Evolutionary conservation across 2,888 invertebrate species (phyloP).

Genomic region (Lasioglossum calceatum): DNA sequence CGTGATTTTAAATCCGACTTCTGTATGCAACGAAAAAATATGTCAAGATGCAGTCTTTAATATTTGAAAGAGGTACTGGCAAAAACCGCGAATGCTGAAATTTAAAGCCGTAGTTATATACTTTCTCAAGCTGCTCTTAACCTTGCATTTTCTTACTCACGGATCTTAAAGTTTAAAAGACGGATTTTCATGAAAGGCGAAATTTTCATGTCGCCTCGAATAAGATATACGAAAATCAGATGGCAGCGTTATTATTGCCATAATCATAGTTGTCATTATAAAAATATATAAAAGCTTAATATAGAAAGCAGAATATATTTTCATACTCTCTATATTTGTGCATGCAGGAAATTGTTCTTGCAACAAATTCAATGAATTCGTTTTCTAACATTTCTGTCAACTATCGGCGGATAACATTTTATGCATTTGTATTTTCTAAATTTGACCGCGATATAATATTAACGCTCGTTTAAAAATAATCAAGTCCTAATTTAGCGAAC

Average conservation of each 20-base stretch:
- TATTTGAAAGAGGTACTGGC: not conserved
- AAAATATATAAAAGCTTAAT: not conserved
- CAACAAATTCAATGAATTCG: not conserved
- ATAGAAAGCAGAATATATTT: not conserved
- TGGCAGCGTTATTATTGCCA: not conserved
- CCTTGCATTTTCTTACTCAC: not conserved
- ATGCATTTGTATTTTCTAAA: not conserved
- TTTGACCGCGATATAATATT: not conserved
- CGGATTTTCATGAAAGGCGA: too few relatives aligned
- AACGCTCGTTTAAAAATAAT: not conserved
- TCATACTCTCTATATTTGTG: not conserved
- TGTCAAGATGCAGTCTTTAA: not conserved
- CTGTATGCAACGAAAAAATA: constrained; percentile 5
- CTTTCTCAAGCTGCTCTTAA: not conserved
- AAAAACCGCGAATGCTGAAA: not conserved
- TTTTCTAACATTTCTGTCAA: not conserved
- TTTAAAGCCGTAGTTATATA: not conserved
- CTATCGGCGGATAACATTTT: not conserved
- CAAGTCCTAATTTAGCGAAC: not conserved
- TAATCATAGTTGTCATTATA: not conserved
- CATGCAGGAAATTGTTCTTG: not conserved
- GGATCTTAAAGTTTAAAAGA: not conserved
- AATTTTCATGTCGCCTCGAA: not conserved
- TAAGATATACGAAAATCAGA: not conserved
- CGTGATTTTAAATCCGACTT: not conserved